Base-by-base conservation (phyloP, 2,113 vertebrate species). In the Scomber scombrus region DNA sequence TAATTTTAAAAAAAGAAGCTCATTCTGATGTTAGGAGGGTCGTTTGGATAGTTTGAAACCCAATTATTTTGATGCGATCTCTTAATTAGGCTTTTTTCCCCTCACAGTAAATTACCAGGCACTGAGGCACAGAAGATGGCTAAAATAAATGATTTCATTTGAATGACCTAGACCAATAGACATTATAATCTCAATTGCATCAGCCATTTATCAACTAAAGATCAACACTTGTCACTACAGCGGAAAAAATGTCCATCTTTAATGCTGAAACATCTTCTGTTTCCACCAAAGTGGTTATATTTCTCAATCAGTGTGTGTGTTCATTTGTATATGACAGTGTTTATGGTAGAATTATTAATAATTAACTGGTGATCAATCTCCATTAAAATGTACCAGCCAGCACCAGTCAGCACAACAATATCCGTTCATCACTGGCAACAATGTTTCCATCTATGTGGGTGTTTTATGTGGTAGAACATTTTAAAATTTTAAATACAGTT, bases 21-120 rank as follows among this genome's bases (percentile, higher is more conserved):
- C 12, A 80, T 67, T 82, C 71, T 71, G 40, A 67, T 72, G 49
- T 45, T 56, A 71, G 3, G 64, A 18, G 2, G 45, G 34, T 56
- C 71, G 0, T 4, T 7, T 46, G 56, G 31, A 78, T 51, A 74
- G 81, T 88, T 65, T 71, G 8, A 71, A 85, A 72, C 46, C 23
- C 54, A 84, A 78, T 74, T 88, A 77, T 82, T 84, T 82, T 81
- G 70, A 87, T 87, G 75, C 80, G 82, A 89, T 85, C 80, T 81
- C 68, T 82, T 87, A 80, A 85, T 89, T 81, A 55, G 65, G 46
- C 78, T 75, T 77, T 50, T 52, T 31, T 12, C 4, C 3, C 3
- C 51, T 71, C 31, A 60, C 19, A 66, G 19, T 76, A 82, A 90
- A 89, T 89, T 70, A 82, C 60, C 14, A 15, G 12, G 50, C 68